Evolutionary conservation across 2,113 vertebrate genomes (phyloP).

Genomic region (Charadrius vociferus): DNA sequence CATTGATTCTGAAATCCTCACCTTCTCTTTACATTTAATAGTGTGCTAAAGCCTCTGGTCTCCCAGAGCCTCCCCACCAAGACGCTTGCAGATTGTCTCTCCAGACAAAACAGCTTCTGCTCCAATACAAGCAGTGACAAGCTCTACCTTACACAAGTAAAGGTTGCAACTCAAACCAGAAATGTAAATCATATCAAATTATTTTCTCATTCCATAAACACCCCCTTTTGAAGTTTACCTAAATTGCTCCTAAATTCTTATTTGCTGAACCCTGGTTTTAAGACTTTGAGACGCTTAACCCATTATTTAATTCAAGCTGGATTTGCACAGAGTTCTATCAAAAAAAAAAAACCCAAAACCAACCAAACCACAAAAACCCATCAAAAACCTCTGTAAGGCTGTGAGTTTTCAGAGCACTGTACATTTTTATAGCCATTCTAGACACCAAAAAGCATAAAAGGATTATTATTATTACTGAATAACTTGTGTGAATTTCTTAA

Average conservation of each 20-base stretch:
- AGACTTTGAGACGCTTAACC: not conserved
- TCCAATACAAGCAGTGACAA: accelerated
- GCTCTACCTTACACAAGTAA: not conserved
- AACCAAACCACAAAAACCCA: not conserved
- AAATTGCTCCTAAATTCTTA: not conserved
- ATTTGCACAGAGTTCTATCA: not conserved
- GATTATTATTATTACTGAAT: not conserved
- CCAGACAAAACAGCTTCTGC: not conserved
- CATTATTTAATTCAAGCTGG: not conserved
- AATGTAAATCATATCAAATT: not conserved
- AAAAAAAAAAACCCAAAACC: not conserved
- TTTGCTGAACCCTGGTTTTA: not conserved
- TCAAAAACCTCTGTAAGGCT: not conserved
- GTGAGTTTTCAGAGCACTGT: not conserved
- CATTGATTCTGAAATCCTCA: not conserved
- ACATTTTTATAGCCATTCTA: not conserved
- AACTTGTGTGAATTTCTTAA: not conserved
- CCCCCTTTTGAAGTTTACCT: not conserved
- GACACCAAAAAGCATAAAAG: not conserved
- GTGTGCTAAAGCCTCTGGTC: not conserved
- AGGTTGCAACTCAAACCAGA: not conserved
- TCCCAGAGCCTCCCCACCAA: not conserved
- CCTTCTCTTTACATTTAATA: not conserved
- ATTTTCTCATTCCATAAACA: not conserved
- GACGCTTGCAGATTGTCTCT: not conserved